Evolutionary conservation across 2,888 invertebrate species (phyloP), one percentile per base, ranked within the genome.

Genomic region (Flexamia atlantica): DNA sequence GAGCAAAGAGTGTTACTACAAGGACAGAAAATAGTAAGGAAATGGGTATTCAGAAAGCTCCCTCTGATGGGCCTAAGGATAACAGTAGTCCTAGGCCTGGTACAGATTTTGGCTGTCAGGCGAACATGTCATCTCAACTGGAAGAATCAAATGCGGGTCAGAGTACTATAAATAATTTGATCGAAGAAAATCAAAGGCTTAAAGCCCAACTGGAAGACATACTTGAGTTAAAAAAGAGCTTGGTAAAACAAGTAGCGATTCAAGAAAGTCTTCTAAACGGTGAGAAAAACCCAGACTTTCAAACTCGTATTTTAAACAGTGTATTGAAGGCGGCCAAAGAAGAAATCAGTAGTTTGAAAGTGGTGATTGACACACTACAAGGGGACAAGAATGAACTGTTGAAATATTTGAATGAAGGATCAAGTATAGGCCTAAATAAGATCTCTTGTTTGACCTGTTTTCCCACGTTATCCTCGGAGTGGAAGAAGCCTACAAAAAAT

Each of bases 321-420:
- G 53, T 12, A 53, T n/a, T 53, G 4, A 53, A 53, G n/a, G n/a
- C n/a, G n/a, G 53, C 53, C 53, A 53, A 53, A 53, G 53, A 53
- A 53, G 53, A 53, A 53, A 53, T 53, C n/a, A 53, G 53, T 53
- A 53, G 53, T 53, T 53, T 53, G n/a, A 53, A 53, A 17, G 53
- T 53, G 9, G 53, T 53, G n/a, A 53, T 53, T 53, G 53, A 53
- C 4, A 53, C 53, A 4, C 53, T 53, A 53, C 53, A 53, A 53
- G 10, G n/a, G 14, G 53, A 53, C 53, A 53, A 53, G 17, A n/a
- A 53, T 7, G 53, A 53, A 53, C 53, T n/a, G 20, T 5, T 53
- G 7, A n/a, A 53, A 53, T n/a, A 4, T 53, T n/a, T n/a, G 53
- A 53, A 53, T n/a, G n/a, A 7, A 53, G 53, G 17, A n/a, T 53